phyloP scores from a whole-genome alignment of 2,797 vertebrate genomes.

The Pteronotus mesoamericanus region DNA sequence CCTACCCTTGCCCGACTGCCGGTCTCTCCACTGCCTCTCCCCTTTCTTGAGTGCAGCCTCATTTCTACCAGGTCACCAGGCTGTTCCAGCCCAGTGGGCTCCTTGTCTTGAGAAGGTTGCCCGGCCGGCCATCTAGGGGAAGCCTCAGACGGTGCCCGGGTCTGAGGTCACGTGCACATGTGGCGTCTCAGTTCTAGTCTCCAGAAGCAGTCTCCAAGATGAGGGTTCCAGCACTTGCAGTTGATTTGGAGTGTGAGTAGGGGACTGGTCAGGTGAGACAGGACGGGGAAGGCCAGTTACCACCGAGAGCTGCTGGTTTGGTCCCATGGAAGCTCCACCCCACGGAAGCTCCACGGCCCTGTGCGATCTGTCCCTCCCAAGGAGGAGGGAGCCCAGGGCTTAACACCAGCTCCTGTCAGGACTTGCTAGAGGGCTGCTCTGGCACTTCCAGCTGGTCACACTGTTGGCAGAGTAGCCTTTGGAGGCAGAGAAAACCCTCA shows the following conservation, averaged over 20 bases:
- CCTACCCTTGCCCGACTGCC: neutral
- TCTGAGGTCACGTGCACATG: too few species aligned
- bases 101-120: neutral
- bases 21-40: fast-evolving
- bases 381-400: neutral
- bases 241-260: neutral
- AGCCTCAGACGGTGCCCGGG: neutral
- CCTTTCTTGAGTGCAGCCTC: neutral
- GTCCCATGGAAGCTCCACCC: too few species aligned
- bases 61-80: neutral
- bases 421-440: neutral
- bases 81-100: neutral
- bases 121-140: too few species aligned
- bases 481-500: neutral
- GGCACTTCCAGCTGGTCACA: neutral
- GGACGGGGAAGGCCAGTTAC: neutral
- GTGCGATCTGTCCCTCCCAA: fast-evolving
- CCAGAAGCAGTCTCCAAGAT: neutral
- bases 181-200: neutral
- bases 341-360: neutral
- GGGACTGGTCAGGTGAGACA: neutral
- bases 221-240: too few species aligned
- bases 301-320: neutral
- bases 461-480: neutral
- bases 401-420: neutral